phyloP scores from a whole-genome alignment of 1,140 invertebrate species.

The Lerema accius region DNA sequence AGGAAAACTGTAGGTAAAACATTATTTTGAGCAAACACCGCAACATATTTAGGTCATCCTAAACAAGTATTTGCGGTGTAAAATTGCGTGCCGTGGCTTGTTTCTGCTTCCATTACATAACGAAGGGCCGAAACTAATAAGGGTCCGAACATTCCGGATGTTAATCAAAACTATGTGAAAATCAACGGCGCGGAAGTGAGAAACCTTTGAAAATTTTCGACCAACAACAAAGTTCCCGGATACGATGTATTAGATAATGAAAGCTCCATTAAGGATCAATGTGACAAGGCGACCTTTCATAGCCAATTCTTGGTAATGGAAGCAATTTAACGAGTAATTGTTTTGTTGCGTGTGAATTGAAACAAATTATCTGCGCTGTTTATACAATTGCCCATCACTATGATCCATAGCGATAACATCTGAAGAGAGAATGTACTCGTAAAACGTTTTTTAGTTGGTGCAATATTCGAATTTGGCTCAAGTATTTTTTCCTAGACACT shows the following conservation, averaged over 20 bases:
- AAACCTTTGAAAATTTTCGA: slow-evolving; percentile 27
- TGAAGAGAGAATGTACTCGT: too few species aligned
- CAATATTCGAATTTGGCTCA: background rate
- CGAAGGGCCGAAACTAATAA: slow-evolving; percentile 32
- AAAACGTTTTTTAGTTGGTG: background rate
- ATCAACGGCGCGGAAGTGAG: slow-evolving; percentile 26
- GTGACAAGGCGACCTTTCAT: background rate
- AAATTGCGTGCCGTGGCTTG: slow-evolving; percentile 23
- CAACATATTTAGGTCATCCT: slow-evolving; percentile 25
- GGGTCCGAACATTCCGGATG: slow-evolving; percentile 30
- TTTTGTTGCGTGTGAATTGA: background rate
- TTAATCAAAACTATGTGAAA: slow-evolving; percentile 34
- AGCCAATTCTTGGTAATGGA: background rate
- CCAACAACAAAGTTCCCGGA: slow-evolving; percentile 19
- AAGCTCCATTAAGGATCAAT: slow-evolving; percentile 7
- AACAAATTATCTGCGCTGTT: background rate
- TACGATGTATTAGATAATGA: slow-evolving; percentile 4
- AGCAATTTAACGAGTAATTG: background rate
- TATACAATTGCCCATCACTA: background rate
- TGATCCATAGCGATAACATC: background rate
- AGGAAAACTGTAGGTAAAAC: slow-evolving; percentile 3
- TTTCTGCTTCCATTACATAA: slow-evolving; percentile 28
- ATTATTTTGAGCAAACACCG: slow-evolving; percentile 4
- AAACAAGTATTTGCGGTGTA: slow-evolving; percentile 32
- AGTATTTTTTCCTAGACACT: background rate